Conservation (phyloP, 2,113 vertebrate genomes). For the Cololabis saira region DNA sequence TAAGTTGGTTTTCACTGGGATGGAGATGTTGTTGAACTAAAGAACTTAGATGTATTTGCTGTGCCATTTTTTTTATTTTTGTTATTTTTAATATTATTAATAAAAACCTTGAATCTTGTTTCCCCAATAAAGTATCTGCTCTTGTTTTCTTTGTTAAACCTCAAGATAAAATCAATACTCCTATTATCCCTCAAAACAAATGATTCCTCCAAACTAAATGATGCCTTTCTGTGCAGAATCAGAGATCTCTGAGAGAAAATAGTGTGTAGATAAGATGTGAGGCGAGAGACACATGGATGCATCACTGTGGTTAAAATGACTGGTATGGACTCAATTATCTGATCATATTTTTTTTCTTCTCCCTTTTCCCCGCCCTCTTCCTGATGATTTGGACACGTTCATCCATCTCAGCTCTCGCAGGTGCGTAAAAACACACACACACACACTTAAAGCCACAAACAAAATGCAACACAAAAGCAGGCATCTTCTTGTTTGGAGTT, state of each 20-base stretch:
- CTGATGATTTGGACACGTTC: slow-evolving; percentile 45
- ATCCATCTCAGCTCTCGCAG: slow-evolving; percentile 73
- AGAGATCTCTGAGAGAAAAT: no score
- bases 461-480: no score
- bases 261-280: no score
- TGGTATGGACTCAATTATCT: not conserved
- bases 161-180: slow-evolving; percentile 4
- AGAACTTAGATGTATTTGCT: no score
- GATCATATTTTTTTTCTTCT: not conserved
- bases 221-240: no score
- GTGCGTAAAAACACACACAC: slow-evolving; percentile 54
- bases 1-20: not conserved
- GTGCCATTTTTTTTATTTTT: no score
- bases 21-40: not conserved
- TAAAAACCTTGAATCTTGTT: no score
- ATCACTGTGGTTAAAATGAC: not conserved
- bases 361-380: slow-evolving; percentile 8
- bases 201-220: no score
- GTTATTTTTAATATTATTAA: no score
- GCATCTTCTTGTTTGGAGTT: no score
- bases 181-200: not conserved
- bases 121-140: no score
- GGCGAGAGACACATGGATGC: not conserved
- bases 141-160: not conserved
- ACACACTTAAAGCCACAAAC: no score